A percentile compares a stretch with the other conserved stretches of the same genome.
Conservation (phyloP, 64 coral and sea anemone genomes). For the Astreopora myriophthalma region DNA sequence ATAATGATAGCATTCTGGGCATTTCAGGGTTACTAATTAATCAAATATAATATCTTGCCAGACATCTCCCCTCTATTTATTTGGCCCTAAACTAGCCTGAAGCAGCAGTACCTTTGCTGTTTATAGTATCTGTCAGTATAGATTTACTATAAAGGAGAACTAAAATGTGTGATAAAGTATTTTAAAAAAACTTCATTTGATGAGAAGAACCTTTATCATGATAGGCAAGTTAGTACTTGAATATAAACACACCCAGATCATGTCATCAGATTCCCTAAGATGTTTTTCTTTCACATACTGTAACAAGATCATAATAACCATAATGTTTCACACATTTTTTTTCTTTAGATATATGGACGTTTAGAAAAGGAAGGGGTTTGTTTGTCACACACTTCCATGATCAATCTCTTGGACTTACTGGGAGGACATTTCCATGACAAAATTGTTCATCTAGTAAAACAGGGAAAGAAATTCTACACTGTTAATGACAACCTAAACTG, state of each 20-base stretch:
- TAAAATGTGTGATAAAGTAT: not conserved
- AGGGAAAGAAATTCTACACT: not conserved
- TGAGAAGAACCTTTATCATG: not conserved
- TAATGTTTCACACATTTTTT: not conserved
- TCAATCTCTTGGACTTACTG: constrained; percentile 16
- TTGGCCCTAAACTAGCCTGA: not conserved
- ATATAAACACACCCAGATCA: not conserved
- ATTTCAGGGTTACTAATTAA: not conserved
- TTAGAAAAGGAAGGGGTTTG: constrained; percentile 31
- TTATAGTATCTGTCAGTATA: not conserved
- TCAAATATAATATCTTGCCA: not conserved
- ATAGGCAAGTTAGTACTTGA: not conserved
- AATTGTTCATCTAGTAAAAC: not conserved
- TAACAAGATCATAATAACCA: not conserved
- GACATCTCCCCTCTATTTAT: not conserved
- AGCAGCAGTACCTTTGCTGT: not conserved
- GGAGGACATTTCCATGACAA: constrained; percentile 11
- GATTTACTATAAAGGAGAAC: not conserved
- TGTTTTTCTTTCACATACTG: not conserved
- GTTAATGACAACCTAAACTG: constrained; percentile 8
- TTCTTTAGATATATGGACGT: not conserved
- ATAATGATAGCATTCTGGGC: too few species aligned
- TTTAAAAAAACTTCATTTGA: not conserved
- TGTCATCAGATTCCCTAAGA: not conserved
- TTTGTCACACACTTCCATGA: not conserved